Evolutionary conservation across 2,797 vertebrate genomes (phyloP), one percentile per base, ranked within the genome.

Genomic region (Poecilia velifera): DNA sequence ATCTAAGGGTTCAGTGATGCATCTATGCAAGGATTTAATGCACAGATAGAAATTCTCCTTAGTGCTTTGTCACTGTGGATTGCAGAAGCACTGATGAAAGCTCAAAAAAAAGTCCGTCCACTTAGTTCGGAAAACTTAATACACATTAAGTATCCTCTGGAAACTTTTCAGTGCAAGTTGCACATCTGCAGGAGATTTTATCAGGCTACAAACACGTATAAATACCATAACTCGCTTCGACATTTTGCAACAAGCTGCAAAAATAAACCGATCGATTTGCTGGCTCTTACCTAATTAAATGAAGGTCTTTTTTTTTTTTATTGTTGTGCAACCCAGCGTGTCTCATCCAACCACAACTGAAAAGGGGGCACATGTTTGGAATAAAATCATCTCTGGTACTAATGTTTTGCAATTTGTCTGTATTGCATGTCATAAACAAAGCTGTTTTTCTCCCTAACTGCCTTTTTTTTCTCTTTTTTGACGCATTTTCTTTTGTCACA

Each of bases 261-360:
- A 76, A 28, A 39, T 45, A 51, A 71, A 72, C 25, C 6, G 20
- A 62, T n/a, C 34, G 25, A 31, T 83, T 79, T 51, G 6, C 2
- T 45, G 22, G 36, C 14, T 70, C 76, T 71, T 71, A 71, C 41
- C 70, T 73, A 72, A 73, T 53, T 55, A 39, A 53, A n/a, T 73
- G 22, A 39, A 73, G 12, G 51, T 13, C 10, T 36, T 53, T 73
- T 34, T 72, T 73, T 34, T 49, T 14, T 22, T 46, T 47, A 53
- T 43, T 14, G 34, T 51, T 73, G 34, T 73, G 46, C 71, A 76
- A 66, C 13, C 5, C 12, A 25, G 4, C 20, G 3, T 70, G 66
- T 49, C 45, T 51, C 28, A 12, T 55, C 34, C 13, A 31, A 22
- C 47, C 28, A 34, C 28, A 49, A 12, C 14, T 53, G 47, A 73